A percentile compares a stretch with the other conserved stretches of the same genome.
Conservation (phyloP, 2,113 vertebrate genomes). For the Pan paniscus region DNA sequence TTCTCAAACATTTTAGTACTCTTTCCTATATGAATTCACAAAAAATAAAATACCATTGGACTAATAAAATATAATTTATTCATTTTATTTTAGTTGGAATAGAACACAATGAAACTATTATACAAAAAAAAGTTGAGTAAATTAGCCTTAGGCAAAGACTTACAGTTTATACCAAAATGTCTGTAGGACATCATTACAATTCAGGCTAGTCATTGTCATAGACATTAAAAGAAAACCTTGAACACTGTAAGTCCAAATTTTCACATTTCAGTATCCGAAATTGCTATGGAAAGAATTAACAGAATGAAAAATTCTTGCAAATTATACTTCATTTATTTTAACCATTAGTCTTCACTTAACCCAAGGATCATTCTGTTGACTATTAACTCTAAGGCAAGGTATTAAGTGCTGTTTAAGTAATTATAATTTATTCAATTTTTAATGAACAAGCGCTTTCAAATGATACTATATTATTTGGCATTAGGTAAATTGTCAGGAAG, state of each 20-base stretch:
- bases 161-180: neutral
- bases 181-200: neutral
- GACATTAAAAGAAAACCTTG: conserved; percentile 34
- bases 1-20: neutral
- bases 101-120: neutral
- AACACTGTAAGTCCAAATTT: neutral
- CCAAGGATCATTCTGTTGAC: conserved; percentile 23
- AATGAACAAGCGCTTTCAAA: conserved; percentile 5
- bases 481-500: neutral
- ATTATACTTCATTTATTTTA: conserved; percentile 54
- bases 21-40: neutral
- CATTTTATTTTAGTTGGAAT: neutral
- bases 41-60: neutral
- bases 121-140: conserved; percentile 10
- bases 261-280: conserved; percentile 19
- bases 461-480: neutral
- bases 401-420: neutral
- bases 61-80: neutral
- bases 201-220: neutral
- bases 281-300: conserved; percentile 1
- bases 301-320: conserved; percentile 57
- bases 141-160: neutral
- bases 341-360: conserved; percentile 46
- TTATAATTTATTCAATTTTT: conserved; percentile 41
- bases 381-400: conserved; percentile 23